Percentiles rank a stretch among this genome's conserved stretches.
These are phyloP conservation scores for Drosophila gunungcola DNA, from an alignment of 1,140 invertebrate genomes.

Conservation along the genomic window DNA sequence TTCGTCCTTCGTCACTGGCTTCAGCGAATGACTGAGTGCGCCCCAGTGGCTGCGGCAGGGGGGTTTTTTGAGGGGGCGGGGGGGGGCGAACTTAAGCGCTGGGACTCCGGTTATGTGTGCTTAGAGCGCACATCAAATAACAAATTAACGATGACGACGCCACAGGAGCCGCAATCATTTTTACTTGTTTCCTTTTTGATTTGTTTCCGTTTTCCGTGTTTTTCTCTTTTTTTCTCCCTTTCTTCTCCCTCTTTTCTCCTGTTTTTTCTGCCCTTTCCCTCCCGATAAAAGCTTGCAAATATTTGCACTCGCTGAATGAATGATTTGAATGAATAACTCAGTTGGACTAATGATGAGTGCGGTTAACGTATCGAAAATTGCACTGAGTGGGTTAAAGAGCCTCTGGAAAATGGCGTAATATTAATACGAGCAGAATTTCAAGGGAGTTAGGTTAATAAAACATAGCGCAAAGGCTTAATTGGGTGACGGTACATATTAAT, in stretches of 20 bases:
- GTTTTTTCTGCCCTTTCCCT: background rate
- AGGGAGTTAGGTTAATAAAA: background rate
- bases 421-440: background rate
- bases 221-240: background rate
- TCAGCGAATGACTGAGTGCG: slow-evolving; percentile 59
- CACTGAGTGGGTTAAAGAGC: slow-evolving; percentile 1
- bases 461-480: background rate
- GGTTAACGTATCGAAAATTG: slow-evolving; percentile 15
- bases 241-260: background rate
- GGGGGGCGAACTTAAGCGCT: slow-evolving; percentile 10
- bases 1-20: slow-evolving; percentile 25
- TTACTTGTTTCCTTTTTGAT: slow-evolving; percentile 48
- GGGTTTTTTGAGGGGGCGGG: background rate
- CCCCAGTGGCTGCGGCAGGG: slow-evolving; percentile 43
- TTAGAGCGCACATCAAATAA: slow-evolving; percentile 71
- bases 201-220: slow-evolving; percentile 17
- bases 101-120: slow-evolving; percentile 44
- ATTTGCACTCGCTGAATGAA: slow-evolving; percentile 51
- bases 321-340: slow-evolving; percentile 51
- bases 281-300: slow-evolving; percentile 32
- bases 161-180: slow-evolving; percentile 54
- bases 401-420: background rate
- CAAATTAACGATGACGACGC: slow-evolving; percentile 65
- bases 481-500: background rate
- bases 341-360: slow-evolving; percentile 43